Evolutionary conservation across 1,140 invertebrate genomes (phyloP).

Genomic region (Tetranychus cinnabarinus): DNA sequence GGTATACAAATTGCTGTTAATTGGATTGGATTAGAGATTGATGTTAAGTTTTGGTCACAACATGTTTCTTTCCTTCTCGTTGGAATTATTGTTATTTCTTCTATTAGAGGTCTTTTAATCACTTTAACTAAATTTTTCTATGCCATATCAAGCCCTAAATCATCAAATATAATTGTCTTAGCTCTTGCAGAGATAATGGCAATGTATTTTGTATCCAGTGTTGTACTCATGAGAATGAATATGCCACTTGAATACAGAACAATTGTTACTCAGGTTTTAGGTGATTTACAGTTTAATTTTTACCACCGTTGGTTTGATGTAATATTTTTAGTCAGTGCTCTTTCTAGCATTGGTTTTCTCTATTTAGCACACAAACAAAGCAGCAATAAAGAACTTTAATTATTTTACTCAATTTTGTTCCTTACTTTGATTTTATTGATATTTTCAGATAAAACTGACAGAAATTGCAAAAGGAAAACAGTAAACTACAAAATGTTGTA

Average conservation of each 20-base stretch:
- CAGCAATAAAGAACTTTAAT: not conserved
- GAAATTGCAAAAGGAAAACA: too few relatives aligned
- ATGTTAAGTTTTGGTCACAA: constrained; percentile 85
- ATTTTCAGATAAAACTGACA: too few relatives aligned
- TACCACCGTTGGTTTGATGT: constrained; percentile 99
- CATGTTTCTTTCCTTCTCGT: constrained; percentile 91
- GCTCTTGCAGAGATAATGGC: constrained; percentile 97
- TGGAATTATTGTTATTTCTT: constrained; percentile 93
- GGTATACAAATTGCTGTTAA: constrained; percentile 91
- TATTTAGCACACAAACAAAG: constrained; percentile 65
- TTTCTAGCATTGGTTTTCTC: constrained; percentile 82
- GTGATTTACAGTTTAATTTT: constrained; percentile 96
- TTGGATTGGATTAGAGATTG: constrained; percentile 85
- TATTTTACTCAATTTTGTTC: too few relatives aligned
- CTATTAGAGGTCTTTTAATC: constrained; percentile 78
- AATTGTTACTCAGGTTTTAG: constrained; percentile 92
- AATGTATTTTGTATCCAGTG: constrained; percentile 98
- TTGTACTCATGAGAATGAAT: constrained; percentile 94
- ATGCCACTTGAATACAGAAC: constrained; percentile 89
- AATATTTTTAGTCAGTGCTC: constrained; percentile 88
- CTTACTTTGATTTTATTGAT: too few relatives aligned
- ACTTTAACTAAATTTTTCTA: constrained; percentile 99
- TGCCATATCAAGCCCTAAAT: constrained; percentile 96
- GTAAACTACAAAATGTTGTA: too few relatives aligned
- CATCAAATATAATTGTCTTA: constrained; percentile 92